Base-by-base conservation (phyloP, 2,113 vertebrate genomes). In the Limnothrissa miodon region DNA sequence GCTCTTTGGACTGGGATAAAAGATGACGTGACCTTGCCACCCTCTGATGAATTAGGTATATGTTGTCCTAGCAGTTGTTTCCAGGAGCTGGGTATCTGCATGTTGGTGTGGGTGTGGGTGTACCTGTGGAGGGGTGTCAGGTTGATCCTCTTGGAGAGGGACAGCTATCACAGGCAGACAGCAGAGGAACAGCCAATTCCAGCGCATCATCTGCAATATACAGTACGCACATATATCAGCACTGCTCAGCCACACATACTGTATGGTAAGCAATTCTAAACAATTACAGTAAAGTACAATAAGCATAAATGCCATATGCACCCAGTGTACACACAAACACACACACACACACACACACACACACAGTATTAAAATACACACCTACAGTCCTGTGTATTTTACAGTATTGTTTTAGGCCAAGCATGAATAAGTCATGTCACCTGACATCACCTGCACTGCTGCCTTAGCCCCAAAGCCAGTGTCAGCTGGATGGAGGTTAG, bases 201-300 rank as follows among this genome's bases (percentile, higher is more conserved):
- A 85, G 46, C 83, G 25, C 51, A 21, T 80, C 86, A 87, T 87
- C 86, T 87, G 78, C 83, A 84, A 23, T 0, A 56, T 6, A 56
- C 21, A 19, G 4, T n/a, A n/a, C n/a, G n/a, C n/a, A 56, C 21
- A 56, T 56, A 6, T 23, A 56, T 19, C 21, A 23, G 51, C 51
- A 56, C 51, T 56, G 51, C 19, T 23, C 51, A 56, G 21, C 51
- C 5, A 23, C 5, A 23, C 51, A 56, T 23, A 6, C 4, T 4
- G 42, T 2, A 42, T 6, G n/a, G n/a, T n/a, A n/a, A n/a, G 13
- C 17, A 51, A 3, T 0, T 56, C 5, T 13, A 15, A 21, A 5
- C 51, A 53, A 53, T 53, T 23, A 66, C 59, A 66, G 59, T 0
- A 66, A 25, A 29, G 3, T 53, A 21, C 48, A 48, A 15, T 0